Evolutionary conservation across 2,797 vertebrate species (phyloP).

Genomic region (Hippopotamyrus pictus): DNA sequence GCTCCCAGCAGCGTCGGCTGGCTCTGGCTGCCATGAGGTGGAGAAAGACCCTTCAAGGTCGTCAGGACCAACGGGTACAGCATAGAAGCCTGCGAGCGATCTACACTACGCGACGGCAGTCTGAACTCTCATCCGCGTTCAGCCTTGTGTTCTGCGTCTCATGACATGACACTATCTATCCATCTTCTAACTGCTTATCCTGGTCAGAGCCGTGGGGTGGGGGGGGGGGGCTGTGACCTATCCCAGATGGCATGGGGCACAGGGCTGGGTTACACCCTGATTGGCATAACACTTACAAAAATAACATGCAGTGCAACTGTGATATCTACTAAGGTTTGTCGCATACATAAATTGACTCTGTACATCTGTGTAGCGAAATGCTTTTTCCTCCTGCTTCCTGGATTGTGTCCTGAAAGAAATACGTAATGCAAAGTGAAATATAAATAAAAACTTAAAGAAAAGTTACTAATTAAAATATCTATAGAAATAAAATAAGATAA

Average conservation of each 20-base stretch:
- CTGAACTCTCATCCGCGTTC: neutral
- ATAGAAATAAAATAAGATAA: neutral
- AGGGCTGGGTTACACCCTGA: neutral
- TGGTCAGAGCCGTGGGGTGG: neutral
- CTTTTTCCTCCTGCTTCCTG: neutral
- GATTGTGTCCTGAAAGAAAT: neutral
- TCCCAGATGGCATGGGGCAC: neutral
- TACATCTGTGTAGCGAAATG: neutral
- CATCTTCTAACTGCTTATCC: neutral
- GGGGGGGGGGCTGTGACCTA: neutral
- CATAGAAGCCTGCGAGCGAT: neutral
- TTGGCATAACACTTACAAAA: neutral
- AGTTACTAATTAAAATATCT: neutral
- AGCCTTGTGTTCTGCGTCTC: neutral
- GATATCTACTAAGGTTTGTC: neutral
- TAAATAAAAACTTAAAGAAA: neutral
- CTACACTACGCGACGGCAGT: neutral
- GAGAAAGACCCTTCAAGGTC: constrained; percentile 77
- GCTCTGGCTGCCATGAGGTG: constrained; percentile 87
- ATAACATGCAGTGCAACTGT: neutral
- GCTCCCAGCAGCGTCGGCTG: constrained; percentile 76
- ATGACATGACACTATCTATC: neutral
- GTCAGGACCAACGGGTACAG: constrained; percentile 46
- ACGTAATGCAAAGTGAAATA: neutral
- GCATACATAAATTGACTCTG: neutral